Base-by-base conservation (phyloP, 1,140 invertebrate genomes). In the Drosophila yakuba region DNA sequence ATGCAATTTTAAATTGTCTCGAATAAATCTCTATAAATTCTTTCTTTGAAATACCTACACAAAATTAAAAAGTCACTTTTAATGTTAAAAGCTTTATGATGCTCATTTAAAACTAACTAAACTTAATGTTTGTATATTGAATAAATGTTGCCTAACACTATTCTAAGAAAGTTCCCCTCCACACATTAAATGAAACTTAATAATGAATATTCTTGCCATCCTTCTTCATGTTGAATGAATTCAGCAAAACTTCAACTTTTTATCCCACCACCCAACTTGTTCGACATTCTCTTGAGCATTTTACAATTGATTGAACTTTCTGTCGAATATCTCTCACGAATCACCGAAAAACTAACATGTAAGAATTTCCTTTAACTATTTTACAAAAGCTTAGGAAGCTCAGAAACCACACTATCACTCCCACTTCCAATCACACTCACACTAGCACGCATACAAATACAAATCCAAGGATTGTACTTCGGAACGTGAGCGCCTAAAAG, bases 401-500 rank as follows among this genome's bases (percentile, higher is more conserved):
- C 59, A 48, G 58, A 67, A 76, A 57, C 73, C 58, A 36, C 73
- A 68, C 61, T 57, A 62, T 25, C 38, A 68, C 61, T 15, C 43
- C 3, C 23, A 23, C 23, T 23, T 25, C 23, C 17, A 17, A 17
- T 17, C 17, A 4, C 25, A 25, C 32, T 32, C 32, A 3, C 32
- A 32, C 32, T 7, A 10, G 32, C 32, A 32, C 32, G 32, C 32
- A 10, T 32, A 10, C 32, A 8, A 32, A 47, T 32, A 28, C 74
- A 62, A 67, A 23, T 39, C 38, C 51, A 50, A 62, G 66, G 50
- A 56, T 23, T 28, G 36, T n/a, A 74, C 43, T 44, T 23, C 55
- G 36, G 74, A 51, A 83, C 84, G 83, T 89, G 79, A 83, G 80
- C 60, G 79, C 84, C 80, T 83, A 76, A 88, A 88, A 77, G 76